Conservation (phyloP, 2,888 invertebrate species). For the Panopea generosa region DNA sequence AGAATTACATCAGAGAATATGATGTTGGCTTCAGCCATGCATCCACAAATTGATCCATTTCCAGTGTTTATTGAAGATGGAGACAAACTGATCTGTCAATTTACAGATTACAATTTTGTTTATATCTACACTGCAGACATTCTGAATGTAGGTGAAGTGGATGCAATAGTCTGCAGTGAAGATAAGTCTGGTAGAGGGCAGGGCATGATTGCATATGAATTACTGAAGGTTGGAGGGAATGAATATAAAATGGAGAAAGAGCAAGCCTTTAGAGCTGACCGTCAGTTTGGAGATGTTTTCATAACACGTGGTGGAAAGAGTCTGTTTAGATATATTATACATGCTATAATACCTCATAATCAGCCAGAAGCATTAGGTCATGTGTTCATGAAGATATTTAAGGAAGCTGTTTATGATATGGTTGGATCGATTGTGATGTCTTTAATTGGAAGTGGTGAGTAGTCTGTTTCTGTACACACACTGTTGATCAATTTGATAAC, state of each 20-base stretch:
- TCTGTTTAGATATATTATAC: constrained; percentile 22
- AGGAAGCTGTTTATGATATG: not conserved
- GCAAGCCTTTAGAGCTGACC: not conserved
- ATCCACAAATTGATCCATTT: no score
- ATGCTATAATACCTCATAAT: constrained; percentile 17
- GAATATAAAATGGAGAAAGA: constrained; percentile 20
- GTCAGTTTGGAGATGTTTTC: constrained; percentile 16
- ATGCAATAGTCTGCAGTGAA: constrained; percentile 44
- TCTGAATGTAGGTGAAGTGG: constrained; percentile 11
- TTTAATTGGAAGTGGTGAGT: constrained; percentile 40
- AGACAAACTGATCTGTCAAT: no score
- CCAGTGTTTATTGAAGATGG: no score
- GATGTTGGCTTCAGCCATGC: no score
- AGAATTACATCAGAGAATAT: not conserved
- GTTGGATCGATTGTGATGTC: constrained; percentile 28
- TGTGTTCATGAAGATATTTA: constrained; percentile 13
- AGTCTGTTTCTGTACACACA: no score
- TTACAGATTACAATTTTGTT: not conserved
- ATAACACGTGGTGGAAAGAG: constrained; percentile 19
- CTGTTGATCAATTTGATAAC: no score
- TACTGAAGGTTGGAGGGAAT: constrained; percentile 18
- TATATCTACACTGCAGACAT: constrained; percentile 23
- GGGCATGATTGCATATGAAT: constrained; percentile 20
- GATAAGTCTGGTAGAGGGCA: constrained; percentile 12
- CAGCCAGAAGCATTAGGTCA: not conserved